Evolutionary conservation across 1,140 invertebrate genomes (phyloP), one percentile per base, ranked within the genome.

Genomic region (Hyles vespertilio): DNA sequence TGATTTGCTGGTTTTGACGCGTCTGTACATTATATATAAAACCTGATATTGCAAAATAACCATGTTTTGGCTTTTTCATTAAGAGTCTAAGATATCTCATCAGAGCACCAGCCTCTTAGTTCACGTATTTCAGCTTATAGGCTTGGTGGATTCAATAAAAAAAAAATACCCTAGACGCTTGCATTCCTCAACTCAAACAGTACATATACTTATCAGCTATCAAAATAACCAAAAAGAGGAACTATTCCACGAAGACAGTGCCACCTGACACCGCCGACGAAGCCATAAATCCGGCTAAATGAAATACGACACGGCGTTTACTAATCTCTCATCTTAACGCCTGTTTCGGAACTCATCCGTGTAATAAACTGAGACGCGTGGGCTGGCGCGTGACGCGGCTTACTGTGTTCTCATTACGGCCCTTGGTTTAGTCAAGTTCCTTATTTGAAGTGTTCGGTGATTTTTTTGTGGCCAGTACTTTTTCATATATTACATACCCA

Each of bases 261-360:
- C 61, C 59, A 61, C 51, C 47, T 45, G 61, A 56, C 34, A 58
- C 53, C 11, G 32, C 58, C 55, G 45, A 11, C 32, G 33, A 10
- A 44, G 47, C 40, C 5, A 67, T 74, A 65, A 71, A 71, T 71
- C 69, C 51, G 36, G 40, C 60, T 61, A 61, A 61, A 74, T 69
- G 71, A 67, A 74, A 71, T 65, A 63, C 56, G 64, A 67, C 64
- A 67, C 69, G 9, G 22, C 46, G 34, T 10, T 0, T 7, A 33
- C 51, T 63, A 61, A 72, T 72, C 61, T 68, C 61, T 72, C 69
- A 72, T 72, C 61, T 66, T 63, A 65, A 68, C 66, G 63, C 69
- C 63, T 66, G 58, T 55, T 50, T 51, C 55, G 47, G 49, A 54
- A 61, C 40, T 50, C 63, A 46, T 47, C 32, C 57, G 58, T 58